Conservation (phyloP, 1,140 invertebrate species). For the Pteromalus puparum region DNA sequence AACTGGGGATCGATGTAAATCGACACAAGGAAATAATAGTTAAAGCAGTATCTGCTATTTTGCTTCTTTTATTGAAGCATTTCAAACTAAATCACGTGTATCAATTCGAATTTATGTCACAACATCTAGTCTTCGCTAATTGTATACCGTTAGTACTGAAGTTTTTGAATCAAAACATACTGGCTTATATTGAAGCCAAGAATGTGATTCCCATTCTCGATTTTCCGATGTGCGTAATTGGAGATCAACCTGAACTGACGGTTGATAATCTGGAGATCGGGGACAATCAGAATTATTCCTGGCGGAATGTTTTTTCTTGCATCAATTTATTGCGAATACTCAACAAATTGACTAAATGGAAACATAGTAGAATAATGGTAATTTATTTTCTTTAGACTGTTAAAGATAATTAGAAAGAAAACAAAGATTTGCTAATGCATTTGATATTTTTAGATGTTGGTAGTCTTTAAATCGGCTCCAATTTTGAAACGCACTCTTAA, state of each 20-base stretch:
- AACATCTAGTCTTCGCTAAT: slow-evolving; percentile 99
- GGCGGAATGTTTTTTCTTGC: slow-evolving; percentile 98
- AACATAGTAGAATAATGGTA: slow-evolving; percentile 98
- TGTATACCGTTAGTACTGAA: slow-evolving; percentile 99
- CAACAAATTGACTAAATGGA: slow-evolving; percentile 99
- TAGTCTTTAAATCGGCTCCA: slow-evolving; percentile 99
- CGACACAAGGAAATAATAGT: slow-evolving; percentile 99
- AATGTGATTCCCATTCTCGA: slow-evolving; percentile 97
- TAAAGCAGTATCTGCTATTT: slow-evolving; percentile 96
- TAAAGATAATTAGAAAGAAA: slow-evolving; percentile 9
- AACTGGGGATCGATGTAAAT: slow-evolving; percentile 97
- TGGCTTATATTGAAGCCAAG: slow-evolving; percentile 95
- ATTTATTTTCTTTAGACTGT: slow-evolving; percentile 39
- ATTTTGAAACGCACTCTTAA: slow-evolving; percentile 98
- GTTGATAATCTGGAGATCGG: slow-evolving; percentile 94
- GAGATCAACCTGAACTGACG: slow-evolving; percentile 95
- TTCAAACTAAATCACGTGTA: slow-evolving; percentile 99
- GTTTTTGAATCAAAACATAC: slow-evolving; percentile 99
- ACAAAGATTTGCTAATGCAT: background rate
- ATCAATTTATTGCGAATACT: slow-evolving; percentile 97
- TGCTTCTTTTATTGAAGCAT: slow-evolving; percentile 96
- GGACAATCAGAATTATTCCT: slow-evolving; percentile 91
- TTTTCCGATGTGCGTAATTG: slow-evolving; percentile 97
- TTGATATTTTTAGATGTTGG: slow-evolving; percentile 87
- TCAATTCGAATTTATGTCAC: slow-evolving; percentile 99